Evolutionary conservation across 2,797 vertebrate species (phyloP), one percentile per base, ranked within the genome.

Genomic region (Eospalax fontanierii): DNA sequence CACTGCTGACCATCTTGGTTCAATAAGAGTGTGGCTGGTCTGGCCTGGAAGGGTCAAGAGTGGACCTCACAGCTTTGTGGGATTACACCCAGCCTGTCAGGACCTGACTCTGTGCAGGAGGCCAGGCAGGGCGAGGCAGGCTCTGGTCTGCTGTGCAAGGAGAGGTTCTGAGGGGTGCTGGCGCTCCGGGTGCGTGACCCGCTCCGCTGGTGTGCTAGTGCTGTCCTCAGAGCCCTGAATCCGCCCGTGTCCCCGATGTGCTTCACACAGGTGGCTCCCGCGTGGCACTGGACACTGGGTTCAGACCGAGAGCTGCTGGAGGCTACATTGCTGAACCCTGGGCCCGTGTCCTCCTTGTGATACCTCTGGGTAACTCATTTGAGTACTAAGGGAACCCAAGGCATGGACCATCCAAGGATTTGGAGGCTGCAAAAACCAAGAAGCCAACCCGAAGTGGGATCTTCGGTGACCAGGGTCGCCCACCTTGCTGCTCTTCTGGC

Each of bases 1-100:
- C 0, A 12, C 66, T 7, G 5, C 75, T 2, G 1, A 61, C 61
- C 61, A 0, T 35, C n/a, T 18, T 26, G 54, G 26, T n/a, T 75
- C 63, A 9, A 14, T 10, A 1, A 1, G 2, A n/a, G 16, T 0
- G 6, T 0, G 57, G 33, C 61, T 2, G 0, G 6, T 4, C 50
- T 4, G 9, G 24, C 50, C 54, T 1, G 35, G 54, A 63, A 19
- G 76, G 28, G 40, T 50, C 6, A 1, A 4, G 22, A 50, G 28
- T 43, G 2, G 50, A 28, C 6, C 33, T 2, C 28, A 2, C n/a
- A 40, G 57, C 57, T 63, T 81, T 12, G 2, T 30, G 22, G 57
- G 24, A 15, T 28, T 40, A 15, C 19, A 30, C 18, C 24, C 84
- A 21, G 16, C 65, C 50, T 57, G 33, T 18, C 3, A 5, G n/a